phyloP scores from a whole-genome alignment of 2,797 vertebrate genomes.

The Lemur catta region DNA sequence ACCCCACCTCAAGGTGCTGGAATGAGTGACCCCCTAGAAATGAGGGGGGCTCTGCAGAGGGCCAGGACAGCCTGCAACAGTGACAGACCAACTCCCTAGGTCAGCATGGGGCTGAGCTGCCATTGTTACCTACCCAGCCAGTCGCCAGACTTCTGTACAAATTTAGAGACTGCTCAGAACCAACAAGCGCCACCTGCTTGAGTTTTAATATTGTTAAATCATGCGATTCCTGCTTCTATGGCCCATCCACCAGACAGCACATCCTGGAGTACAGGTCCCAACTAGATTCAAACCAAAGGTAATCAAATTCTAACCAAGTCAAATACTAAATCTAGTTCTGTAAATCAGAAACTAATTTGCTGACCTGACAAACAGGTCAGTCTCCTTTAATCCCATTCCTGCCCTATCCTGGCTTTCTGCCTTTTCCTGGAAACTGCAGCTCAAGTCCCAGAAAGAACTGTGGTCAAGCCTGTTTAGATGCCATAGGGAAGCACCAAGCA shows the following conservation, averaged over 20 bases:
- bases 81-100: not conserved
- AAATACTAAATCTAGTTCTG: not conserved
- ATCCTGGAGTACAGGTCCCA: not conserved
- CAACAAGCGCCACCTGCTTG: not conserved
- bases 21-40: not conserved
- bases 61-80: not conserved
- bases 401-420: not conserved
- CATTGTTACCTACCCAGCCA: not conserved
- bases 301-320: not conserved
- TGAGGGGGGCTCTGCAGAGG: not conserved
- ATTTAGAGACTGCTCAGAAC: not conserved
- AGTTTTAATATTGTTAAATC: not conserved
- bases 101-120: not conserved
- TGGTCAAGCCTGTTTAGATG: not conserved
- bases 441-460: not conserved
- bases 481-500: not conserved
- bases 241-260: not conserved
- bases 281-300: not conserved
- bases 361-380: not conserved
- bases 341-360: not conserved
- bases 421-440: not conserved
- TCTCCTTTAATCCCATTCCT: not conserved
- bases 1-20: not conserved
- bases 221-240: not conserved
- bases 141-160: not conserved